These are phyloP conservation scores for Pachyuromys duprasi DNA, from an alignment of 2,797 vertebrate genomes.

Conservation along the genomic window DNA sequence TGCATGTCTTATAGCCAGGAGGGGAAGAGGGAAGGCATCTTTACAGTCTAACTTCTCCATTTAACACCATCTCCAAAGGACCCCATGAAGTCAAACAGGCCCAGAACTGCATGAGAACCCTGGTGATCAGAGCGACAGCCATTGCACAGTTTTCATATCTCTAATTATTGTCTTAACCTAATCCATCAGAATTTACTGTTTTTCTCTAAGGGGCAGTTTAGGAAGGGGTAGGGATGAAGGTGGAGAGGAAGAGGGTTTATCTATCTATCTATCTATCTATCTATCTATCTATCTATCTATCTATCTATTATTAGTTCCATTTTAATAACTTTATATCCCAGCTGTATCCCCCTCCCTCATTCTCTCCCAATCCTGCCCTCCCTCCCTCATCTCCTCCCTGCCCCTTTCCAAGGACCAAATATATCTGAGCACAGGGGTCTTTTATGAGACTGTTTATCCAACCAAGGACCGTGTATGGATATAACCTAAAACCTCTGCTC, in stretches of 20 bases:
- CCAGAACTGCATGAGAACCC: not conserved
- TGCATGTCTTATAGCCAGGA: not conserved
- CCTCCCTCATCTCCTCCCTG: no score
- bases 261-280: no score
- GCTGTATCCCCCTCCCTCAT: no score
- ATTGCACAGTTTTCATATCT: not conserved
- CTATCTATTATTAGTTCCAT: no score
- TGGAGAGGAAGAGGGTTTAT: not conserved
- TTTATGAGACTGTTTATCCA: no score
- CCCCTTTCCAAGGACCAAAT: no score
- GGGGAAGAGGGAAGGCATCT: not conserved
- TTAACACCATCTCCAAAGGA: not conserved
- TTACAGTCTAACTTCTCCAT: not conserved
- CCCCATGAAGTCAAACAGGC: not conserved
- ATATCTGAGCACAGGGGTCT: no score
- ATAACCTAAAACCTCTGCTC: no score
- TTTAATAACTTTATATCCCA: no score
- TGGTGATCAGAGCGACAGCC: not conserved
- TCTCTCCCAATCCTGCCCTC: no score
- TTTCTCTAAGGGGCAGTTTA: not conserved
- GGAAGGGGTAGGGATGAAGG: not conserved
- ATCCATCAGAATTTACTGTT: not conserved
- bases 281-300: no score
- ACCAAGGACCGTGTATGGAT: no score
- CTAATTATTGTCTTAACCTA: not conserved